phyloP scores from a whole-genome alignment of 53 echinoderm and acorn worm genomes.

The Luidia sarsii region DNA sequence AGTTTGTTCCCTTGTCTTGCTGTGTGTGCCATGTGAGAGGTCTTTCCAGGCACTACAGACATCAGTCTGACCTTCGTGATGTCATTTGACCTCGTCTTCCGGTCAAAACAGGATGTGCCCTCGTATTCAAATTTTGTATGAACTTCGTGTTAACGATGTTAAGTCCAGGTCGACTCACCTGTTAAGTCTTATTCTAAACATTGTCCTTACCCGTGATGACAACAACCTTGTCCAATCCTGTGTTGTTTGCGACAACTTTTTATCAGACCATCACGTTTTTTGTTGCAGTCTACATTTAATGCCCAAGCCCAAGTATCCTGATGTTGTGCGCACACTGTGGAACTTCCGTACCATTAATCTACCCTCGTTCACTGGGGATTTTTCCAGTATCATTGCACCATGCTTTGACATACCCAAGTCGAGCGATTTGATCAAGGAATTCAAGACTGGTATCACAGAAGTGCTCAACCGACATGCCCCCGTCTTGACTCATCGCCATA shows the following conservation, averaged over 20 bases:
- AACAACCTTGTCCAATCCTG: neutral
- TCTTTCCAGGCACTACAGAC: too few relatives aligned
- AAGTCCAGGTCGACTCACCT: too few relatives aligned
- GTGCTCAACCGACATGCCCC: conserved; percentile 36
- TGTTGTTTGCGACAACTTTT: neutral
- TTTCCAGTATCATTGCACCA: neutral
- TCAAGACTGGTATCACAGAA: neutral
- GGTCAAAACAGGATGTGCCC: too few relatives aligned
- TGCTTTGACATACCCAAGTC: neutral
- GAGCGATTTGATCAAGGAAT: neutral
- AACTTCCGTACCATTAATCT: conserved; percentile 22
- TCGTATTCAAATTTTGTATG: too few relatives aligned
- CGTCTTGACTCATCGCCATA: neutral
- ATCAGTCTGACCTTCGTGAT: too few relatives aligned
- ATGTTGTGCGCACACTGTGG: neutral
- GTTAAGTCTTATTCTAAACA: neutral
- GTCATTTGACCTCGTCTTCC: too few relatives aligned
- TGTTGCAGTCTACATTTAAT: conserved; percentile 6
- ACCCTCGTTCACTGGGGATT: conserved; percentile 11
- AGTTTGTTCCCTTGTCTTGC: too few relatives aligned
- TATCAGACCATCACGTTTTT: conserved; percentile 36
- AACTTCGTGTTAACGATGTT: too few relatives aligned
- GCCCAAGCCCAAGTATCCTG: neutral
- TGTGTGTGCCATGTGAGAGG: too few relatives aligned
- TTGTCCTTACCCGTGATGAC: too few relatives aligned